phyloP scores from a whole-genome alignment of 2,888 invertebrate species.

The Tuberolachnus salignus region DNA sequence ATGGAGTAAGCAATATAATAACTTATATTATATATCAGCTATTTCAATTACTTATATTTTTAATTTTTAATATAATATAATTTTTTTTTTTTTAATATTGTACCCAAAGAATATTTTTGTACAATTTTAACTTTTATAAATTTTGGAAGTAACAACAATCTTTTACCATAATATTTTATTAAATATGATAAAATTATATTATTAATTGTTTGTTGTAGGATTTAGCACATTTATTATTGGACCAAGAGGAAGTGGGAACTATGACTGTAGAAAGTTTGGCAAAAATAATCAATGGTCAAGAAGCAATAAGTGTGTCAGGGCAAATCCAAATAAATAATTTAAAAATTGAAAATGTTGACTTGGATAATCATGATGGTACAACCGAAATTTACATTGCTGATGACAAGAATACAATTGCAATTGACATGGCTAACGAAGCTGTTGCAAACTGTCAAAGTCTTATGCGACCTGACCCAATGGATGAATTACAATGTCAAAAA shows the following conservation, averaged over 20 bases:
- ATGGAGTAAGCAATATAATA: conserved; percentile 43
- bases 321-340: conserved; percentile 52
- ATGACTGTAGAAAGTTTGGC: conserved; percentile 49
- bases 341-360: conserved; percentile 53
- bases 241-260: conserved; percentile 48
- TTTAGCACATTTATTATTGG: conserved; percentile 48
- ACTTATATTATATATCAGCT: too few relatives aligned
- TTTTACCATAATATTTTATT: conserved; percentile 5
- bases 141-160: too few relatives aligned
- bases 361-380: conserved; percentile 24
- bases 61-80: neutral
- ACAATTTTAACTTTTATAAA: neutral
- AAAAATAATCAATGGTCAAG: conserved; percentile 50
- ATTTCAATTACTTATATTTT: neutral
- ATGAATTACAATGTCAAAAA: conserved; percentile 57
- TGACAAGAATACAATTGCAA: conserved; percentile 35
- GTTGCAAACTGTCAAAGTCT: conserved; percentile 50
- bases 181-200: neutral
- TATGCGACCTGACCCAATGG: conserved; percentile 47
- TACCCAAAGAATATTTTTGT: too few relatives aligned
- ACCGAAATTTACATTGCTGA: conserved; percentile 48
- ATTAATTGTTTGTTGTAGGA: conserved; percentile 2
- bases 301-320: conserved; percentile 40
- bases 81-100: neutral
- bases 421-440: conserved; percentile 50